Percentiles rank a stretch among this genome's conserved stretches.
These are phyloP conservation scores for Spilarctia lutea DNA, from an alignment of 2,888 invertebrate genomes.

Conservation along the genomic window DNA sequence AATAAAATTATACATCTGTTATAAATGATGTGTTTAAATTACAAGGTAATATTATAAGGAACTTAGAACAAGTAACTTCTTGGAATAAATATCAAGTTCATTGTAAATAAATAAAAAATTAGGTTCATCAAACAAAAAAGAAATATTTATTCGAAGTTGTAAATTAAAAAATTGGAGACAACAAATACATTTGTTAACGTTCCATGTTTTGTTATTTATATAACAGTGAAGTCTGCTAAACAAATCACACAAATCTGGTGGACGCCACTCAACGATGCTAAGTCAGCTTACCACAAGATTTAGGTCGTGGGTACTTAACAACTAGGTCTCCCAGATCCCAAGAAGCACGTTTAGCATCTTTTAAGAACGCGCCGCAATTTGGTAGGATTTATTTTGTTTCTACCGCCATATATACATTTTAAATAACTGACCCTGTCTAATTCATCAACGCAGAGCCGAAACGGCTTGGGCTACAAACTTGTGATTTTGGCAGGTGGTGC, in stretches of 20 bases:
- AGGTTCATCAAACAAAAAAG: slow-evolving; percentile 18
- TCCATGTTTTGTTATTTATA: slow-evolving; percentile 33
- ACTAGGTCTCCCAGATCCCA: slow-evolving; percentile 44
- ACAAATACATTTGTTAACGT: slow-evolving; percentile 23
- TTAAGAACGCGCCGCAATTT: slow-evolving; percentile 35
- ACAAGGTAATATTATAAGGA: neutral
- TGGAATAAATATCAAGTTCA: too few species aligned
- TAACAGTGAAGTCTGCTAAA: slow-evolving; percentile 41
- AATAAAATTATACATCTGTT: neutral
- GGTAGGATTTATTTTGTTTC: neutral
- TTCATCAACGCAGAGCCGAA: too few species aligned
- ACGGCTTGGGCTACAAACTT: too few species aligned
- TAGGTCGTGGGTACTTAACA: slow-evolving; percentile 66
- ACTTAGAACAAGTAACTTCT: too few species aligned
- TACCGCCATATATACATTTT: too few species aligned
- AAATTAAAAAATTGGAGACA: slow-evolving; percentile 29
- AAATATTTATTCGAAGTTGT: slow-evolving; percentile 1
- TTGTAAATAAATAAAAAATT: neutral
- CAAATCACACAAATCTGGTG: slow-evolving; percentile 44
- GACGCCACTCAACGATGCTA: slow-evolving; percentile 34
- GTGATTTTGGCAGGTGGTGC: too few species aligned
- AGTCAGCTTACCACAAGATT: slow-evolving; percentile 52
- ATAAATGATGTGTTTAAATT: neutral
- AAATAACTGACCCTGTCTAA: too few species aligned
- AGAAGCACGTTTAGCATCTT: slow-evolving; percentile 53